Base-by-base conservation (phyloP, 2,113 vertebrate species). In the Paracanthobrama guichenoti region DNA sequence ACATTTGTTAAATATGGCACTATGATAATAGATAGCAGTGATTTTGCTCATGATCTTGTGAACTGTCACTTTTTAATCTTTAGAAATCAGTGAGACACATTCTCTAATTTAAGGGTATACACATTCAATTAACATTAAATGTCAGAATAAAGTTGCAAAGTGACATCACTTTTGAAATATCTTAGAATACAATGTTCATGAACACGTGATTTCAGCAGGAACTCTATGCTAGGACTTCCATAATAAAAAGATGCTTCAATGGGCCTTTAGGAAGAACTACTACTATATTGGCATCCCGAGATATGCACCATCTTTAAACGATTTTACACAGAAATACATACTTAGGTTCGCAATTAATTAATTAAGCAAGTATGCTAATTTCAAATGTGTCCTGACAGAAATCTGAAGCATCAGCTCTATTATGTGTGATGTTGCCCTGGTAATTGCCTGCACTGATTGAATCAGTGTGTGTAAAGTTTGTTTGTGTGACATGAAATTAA, bases 401-500 rank as follows among this genome's bases (percentile, higher is more conserved):
- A 57, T 60, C 26, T 59, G 35, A 79, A 26, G n/a, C 22, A 46
- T 79, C 57, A 20, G 22, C n/a, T 46, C 22, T 46, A 26, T 42
- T 46, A 26, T 60, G 35, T 79, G 28, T 57, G 53, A 78, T 12
- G 55, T 11, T 83, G 53, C 59, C 39, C 24, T 69, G 4, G 22
- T 72, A 69, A 16, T 50, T 69, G 46, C n/a, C 11, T 35, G 60
- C 13, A 6, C 50, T n/a, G 13, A 50, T 46, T 69, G 46, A 20
- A 42, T 74, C 53, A 9, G 12, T 74, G 67, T 9, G 14, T 9
- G 28, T 81, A 3, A 26, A 20, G 9, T 20, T 35, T 22, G 48
- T 77, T 48, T 77, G 44, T 35, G 62, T 48, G 72, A 50, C 24
- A 79, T 48, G 11, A 66, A 66, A 44, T 48, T 28, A 80, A 44